Base-by-base conservation (phyloP, 2,113 vertebrate genomes). In the Colossoma macropomum region DNA sequence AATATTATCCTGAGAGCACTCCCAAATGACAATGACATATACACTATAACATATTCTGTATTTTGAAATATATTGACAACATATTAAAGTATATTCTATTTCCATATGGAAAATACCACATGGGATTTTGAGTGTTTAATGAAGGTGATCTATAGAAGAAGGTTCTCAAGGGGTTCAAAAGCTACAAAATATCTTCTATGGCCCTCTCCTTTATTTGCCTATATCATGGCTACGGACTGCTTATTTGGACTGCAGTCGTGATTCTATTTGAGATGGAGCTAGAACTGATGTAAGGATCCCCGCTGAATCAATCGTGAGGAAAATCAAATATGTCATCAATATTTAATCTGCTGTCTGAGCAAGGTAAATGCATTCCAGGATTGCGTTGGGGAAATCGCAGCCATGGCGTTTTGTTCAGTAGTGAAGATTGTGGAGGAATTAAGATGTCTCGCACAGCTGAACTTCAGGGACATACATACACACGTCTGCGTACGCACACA, bases 281-380 rank as follows among this genome's bases (percentile, higher is more conserved):
- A 27, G 19, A 71, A 54, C 71, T 75, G 52, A 50, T 62, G 62
- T 63, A 52, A 32, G 45, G 38, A 75, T 52, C 54, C 41, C 27
- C 27, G 41, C n/a, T 27, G 80, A 87, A 90, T 92, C 62, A 86
- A 91, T 90, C 79, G 19, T 23, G 34, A 62, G 81, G 73, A 72
- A 52, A 87, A 86, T 89, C 86, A 90, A 91, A 91, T 85, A 86
- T 88, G 82, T 80, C 41, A 65, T 92, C 90, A 91, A 91, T 91
- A 91, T 92, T 92, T 88, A 89, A 92, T 70, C 83, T 84, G 56
- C 80, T 15, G 88, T 91, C 90, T 89, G 87, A 84, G 69, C 84
- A 87, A 91, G 87, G 86, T 80, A 87, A 88, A 93, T 87, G 86
- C 88, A 88, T 90, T 92, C 86, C 30, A 73, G 83, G 86, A 89